Evolutionary conservation across 2,113 vertebrate species (phyloP).

Genomic region (Scophthalmus maximus): DNA sequence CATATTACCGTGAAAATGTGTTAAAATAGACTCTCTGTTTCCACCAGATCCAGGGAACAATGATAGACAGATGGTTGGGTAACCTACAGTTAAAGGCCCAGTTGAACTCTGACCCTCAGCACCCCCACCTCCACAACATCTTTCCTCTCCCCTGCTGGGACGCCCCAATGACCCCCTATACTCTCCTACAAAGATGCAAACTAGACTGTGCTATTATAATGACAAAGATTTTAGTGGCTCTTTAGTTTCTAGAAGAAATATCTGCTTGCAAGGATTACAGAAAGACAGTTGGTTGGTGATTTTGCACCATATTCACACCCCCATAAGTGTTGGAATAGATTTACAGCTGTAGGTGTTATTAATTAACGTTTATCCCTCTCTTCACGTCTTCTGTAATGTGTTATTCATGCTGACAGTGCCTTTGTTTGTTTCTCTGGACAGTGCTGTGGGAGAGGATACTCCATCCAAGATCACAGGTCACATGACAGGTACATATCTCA

Average conservation of each 20-base stretch:
- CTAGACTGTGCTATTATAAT: slow-evolving; percentile 9
- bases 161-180: slow-evolving; percentile 7
- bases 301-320: background rate
- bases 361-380: no score
- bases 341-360: background rate
- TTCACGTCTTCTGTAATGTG: background rate
- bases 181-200: slow-evolving; percentile 57
- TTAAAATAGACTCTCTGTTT: background rate
- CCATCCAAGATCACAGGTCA: slow-evolving; percentile 71
- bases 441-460: slow-evolving; percentile 63
- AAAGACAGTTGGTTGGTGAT: background rate
- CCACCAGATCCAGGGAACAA: background rate
- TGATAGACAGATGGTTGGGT: background rate
- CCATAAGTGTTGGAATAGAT: background rate
- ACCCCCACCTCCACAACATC: slow-evolving; percentile 18
- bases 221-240: slow-evolving; percentile 22
- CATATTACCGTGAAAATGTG: background rate
- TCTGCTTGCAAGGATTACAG: slow-evolving; percentile 3
- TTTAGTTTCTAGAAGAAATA: background rate
- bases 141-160: slow-evolving; percentile 51
- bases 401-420: slow-evolving; percentile 3
- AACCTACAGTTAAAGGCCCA: background rate
- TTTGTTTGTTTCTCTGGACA: slow-evolving; percentile 39
- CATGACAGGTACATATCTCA: slow-evolving; percentile 74
- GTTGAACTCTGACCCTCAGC: slow-evolving; percentile 43